Conservation (phyloP, 2,888 invertebrate species). For the Crossocerus cetratus region DNA sequence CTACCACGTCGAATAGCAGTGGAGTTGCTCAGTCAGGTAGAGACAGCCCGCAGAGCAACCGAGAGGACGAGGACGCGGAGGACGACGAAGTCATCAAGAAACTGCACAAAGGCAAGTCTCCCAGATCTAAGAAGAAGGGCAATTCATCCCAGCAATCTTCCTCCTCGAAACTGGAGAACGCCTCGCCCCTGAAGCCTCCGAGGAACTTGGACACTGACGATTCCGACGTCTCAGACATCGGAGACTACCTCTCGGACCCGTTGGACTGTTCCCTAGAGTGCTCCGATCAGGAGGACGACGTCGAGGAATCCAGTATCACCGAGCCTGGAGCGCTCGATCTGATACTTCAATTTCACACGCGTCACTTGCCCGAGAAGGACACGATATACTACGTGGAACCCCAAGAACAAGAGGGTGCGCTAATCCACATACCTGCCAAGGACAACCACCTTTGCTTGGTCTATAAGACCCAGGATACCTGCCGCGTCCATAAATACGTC, state of each 20-base stretch:
- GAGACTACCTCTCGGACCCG: slow-evolving; percentile 66
- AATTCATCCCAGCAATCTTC: slow-evolving; percentile 15
- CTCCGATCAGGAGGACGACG: slow-evolving; percentile 53
- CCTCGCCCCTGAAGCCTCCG: slow-evolving; percentile 32
- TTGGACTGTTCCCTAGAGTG: slow-evolving; percentile 57
- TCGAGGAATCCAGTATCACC: slow-evolving; percentile 23
- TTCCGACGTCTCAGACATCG: slow-evolving; percentile 67
- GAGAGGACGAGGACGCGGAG: slow-evolving; percentile 44
- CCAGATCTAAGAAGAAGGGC: slow-evolving; percentile 26
- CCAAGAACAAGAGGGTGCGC: slow-evolving; percentile 74
- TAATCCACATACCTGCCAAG: slow-evolving; percentile 82
- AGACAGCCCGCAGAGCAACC: slow-evolving; percentile 24
- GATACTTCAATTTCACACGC: slow-evolving; percentile 71
- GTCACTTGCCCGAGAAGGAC: slow-evolving; percentile 51
- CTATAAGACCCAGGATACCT: slow-evolving; percentile 79
- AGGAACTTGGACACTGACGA: slow-evolving; percentile 60
- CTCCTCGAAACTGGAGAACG: slow-evolving; percentile 22
- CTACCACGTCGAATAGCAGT: background rate
- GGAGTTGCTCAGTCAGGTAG: slow-evolving; percentile 2
- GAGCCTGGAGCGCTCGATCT: slow-evolving; percentile 66
- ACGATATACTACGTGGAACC: slow-evolving; percentile 71
- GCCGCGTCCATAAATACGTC: slow-evolving; percentile 70
- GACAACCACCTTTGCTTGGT: slow-evolving; percentile 85
- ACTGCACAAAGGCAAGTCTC: slow-evolving; percentile 28
- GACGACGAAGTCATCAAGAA: slow-evolving; percentile 28